Conservation (phyloP, 1,140 invertebrate genomes). For the Apocrypta bakeri region DNA sequence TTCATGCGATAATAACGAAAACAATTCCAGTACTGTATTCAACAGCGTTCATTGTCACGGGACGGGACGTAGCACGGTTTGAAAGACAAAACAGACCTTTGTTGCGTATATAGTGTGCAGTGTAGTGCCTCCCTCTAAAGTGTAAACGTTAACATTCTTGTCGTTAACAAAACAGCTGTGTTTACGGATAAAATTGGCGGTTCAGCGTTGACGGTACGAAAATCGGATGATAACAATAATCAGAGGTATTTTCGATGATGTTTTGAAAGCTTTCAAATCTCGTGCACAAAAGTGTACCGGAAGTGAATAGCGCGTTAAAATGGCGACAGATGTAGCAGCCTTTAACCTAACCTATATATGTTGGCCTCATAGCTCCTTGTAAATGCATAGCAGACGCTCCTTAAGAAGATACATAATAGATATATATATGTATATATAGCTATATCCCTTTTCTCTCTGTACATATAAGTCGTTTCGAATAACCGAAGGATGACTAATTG, state of each 20-base stretch:
- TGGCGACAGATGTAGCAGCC: not conserved
- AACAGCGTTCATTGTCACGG: no score
- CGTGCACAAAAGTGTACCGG: not conserved
- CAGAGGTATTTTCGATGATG: not conserved
- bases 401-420: not conserved
- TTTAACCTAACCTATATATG: not conserved
- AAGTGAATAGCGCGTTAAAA: not conserved
- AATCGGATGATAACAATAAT: not conserved
- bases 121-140: not conserved
- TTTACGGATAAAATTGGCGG: not conserved
- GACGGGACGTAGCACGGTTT: no score
- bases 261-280: not conserved
- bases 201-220: not conserved
- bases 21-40: no score
- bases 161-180: not conserved
- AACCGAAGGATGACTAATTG: not conserved
- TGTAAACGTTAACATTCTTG: not conserved
- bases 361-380: no score
- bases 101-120: no score
- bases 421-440: no score
- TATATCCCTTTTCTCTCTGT: no score
- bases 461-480: no score
- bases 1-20: no score
- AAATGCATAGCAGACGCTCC: not conserved
- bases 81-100: not conserved